phyloP scores from a whole-genome alignment of 2,888 invertebrate genomes.

The Cheilosia urbana region DNA sequence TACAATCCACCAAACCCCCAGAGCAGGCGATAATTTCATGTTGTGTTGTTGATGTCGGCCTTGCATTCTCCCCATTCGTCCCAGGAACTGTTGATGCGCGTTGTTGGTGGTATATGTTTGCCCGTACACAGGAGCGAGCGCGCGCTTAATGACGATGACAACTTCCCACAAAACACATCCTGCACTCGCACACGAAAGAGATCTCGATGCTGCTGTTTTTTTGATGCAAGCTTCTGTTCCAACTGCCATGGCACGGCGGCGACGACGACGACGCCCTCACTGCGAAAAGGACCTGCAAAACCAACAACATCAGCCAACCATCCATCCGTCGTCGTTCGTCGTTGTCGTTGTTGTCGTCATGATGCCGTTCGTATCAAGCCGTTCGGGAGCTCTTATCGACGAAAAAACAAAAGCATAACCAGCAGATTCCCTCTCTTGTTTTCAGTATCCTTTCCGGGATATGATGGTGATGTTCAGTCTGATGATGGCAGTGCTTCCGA shows the following conservation, averaged over 20 bases:
- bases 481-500: constrained; percentile 67
- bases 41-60: constrained; percentile 65
- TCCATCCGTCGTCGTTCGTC: constrained; percentile 67
- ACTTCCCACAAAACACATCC: constrained; percentile 68
- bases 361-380: constrained; percentile 52
- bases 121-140: constrained; percentile 36
- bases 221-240: constrained; percentile 70
- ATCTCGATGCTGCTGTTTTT: constrained; percentile 54
- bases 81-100: constrained; percentile 9
- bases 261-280: constrained; percentile 73
- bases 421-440: constrained; percentile 54
- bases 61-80: constrained; percentile 41
- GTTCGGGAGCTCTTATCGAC: constrained; percentile 60
- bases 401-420: constrained; percentile 48
- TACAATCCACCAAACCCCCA: constrained; percentile 31
- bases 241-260: constrained; percentile 50
- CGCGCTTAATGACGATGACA: constrained; percentile 70
- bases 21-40: constrained; percentile 71
- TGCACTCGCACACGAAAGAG: constrained; percentile 73
- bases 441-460: constrained; percentile 51
- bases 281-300: constrained; percentile 73
- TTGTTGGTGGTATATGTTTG: constrained; percentile 60
- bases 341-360: constrained; percentile 25
- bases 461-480: constrained; percentile 43
- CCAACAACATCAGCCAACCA: constrained; percentile 75